These are phyloP conservation scores for Sylvilagus floridanus DNA, from an alignment of 2,797 vertebrate genomes.

Conservation along the genomic window DNA sequence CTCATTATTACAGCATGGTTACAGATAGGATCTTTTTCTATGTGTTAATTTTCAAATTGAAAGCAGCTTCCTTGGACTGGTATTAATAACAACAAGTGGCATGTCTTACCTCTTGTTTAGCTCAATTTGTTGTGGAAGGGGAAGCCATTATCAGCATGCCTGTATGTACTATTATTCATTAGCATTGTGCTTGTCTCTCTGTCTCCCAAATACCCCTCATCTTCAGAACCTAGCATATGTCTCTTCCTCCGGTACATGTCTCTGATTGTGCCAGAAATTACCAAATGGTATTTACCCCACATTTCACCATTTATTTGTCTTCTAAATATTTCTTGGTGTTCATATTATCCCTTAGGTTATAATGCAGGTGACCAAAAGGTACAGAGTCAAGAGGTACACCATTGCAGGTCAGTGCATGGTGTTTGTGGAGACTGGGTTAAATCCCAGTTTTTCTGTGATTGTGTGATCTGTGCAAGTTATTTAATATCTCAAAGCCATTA, in stretches of 20 bases:
- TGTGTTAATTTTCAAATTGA: constrained; percentile 44
- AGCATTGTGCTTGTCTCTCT: neutral
- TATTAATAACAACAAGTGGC: neutral
- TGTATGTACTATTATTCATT: neutral
- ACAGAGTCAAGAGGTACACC: neutral
- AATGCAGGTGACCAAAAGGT: neutral
- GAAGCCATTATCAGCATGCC: neutral
- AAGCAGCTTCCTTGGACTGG: neutral
- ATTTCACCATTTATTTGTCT: neutral
- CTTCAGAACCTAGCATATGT: neutral
- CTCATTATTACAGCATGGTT: neutral
- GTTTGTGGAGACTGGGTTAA: neutral
- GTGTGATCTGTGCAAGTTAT: neutral
- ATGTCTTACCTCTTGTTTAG: neutral
- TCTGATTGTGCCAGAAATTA: neutral
- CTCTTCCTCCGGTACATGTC: neutral
- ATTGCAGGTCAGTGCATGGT: neutral
- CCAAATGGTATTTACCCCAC: neutral
- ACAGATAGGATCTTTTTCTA: neutral
- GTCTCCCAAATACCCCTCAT: neutral
- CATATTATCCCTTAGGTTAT: neutral
- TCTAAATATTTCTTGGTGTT: neutral
- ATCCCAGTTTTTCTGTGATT: neutral
- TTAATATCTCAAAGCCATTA: neutral
- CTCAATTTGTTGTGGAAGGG: constrained; percentile 22